Percentiles rank a stretch among this genome's conserved stretches.
Evolutionary conservation across 35 echinoderm and acorn worm genomes (phyloP).

Genomic region (Heliocidaris tuberculata): DNA sequence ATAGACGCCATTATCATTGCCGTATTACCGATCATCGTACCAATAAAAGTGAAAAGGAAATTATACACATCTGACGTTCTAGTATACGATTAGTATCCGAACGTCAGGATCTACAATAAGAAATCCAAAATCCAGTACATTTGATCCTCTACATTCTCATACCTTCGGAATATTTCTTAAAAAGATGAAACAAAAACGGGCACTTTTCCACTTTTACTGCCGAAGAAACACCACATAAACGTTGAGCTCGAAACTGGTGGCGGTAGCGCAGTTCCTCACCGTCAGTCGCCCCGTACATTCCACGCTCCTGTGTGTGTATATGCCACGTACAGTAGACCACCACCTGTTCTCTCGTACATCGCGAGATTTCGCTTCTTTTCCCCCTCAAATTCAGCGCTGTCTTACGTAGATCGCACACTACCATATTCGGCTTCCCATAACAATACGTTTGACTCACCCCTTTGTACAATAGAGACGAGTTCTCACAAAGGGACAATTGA

Average conservation of each 20-base stretch:
- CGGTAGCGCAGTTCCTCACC: not conserved
- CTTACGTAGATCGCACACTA: not conserved
- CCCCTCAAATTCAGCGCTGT: not conserved
- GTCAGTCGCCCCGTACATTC: not conserved
- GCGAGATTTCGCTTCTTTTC: not conserved
- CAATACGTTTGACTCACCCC: not conserved
- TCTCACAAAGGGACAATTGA: not conserved
- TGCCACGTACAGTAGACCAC: not conserved
- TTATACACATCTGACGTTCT: not conserved
- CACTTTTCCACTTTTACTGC: not conserved
- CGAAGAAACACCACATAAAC: not conserved
- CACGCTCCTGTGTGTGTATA: not conserved
- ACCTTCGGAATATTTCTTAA: not conserved
- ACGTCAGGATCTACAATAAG: not conserved
- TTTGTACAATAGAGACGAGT: not conserved
- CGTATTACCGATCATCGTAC: not conserved
- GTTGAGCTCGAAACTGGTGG: not conserved
- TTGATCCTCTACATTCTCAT: not conserved
- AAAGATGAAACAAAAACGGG: not conserved
- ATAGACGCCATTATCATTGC: conserved; percentile 14
- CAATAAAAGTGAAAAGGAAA: not conserved
- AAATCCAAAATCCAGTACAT: not conserved
- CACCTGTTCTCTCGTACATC: not conserved
- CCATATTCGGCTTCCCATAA: not conserved
- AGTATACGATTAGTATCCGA: not conserved